These are phyloP conservation scores for Steinernema carpocapsae DNA, from an alignment of 2,888 invertebrate species.

Conservation along the genomic window DNA sequence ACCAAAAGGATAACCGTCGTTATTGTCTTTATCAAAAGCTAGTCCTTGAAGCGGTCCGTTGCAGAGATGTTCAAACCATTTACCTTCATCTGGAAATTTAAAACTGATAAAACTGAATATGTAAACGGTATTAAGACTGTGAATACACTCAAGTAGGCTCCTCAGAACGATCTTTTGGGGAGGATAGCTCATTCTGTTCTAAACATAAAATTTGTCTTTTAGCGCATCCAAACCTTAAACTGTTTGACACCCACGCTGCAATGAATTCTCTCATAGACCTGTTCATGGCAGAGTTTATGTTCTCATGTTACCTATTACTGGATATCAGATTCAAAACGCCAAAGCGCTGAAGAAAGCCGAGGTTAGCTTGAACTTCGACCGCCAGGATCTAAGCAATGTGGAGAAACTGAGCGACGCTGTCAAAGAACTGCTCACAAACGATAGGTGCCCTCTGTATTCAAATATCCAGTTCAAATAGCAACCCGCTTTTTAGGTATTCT, in stretches of 20 bases:
- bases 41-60: background rate
- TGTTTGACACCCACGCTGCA: background rate
- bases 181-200: background rate
- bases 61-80: constrained; percentile 6
- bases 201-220: no score
- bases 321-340: background rate
- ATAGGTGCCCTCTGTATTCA: background rate
- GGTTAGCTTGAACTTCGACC: background rate
- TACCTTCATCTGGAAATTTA: constrained; percentile 1
- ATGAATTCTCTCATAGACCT: background rate
- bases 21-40: background rate
- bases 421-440: background rate
- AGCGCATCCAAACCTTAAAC: background rate
- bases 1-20: background rate
- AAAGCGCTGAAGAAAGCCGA: background rate
- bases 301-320: background rate
- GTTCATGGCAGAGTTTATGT: background rate
- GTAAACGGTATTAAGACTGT: background rate
- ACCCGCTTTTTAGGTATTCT: background rate
- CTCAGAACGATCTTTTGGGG: background rate
- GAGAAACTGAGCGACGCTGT: background rate
- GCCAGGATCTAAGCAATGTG: background rate
- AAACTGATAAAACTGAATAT: background rate
- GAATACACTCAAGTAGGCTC: background rate
- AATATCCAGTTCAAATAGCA: background rate